Evolutionary conservation across 2,113 vertebrate species (phyloP).

Genomic region (Trochalopteron elliotii): DNA sequence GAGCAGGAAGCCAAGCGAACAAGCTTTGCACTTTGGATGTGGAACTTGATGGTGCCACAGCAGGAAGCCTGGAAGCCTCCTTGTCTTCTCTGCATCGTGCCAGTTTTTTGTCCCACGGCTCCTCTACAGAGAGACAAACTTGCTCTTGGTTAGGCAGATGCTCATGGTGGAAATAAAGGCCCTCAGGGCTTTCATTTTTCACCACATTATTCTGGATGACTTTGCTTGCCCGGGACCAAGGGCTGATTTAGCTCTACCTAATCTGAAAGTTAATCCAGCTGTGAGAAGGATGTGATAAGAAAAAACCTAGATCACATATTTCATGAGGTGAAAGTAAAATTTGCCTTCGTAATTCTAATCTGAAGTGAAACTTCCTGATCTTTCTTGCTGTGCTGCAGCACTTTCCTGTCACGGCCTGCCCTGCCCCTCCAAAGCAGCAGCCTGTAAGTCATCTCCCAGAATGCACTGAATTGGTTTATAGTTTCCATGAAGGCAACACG

Average conservation of each 20-base stretch:
- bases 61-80: not conserved
- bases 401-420: conserved; percentile 70
- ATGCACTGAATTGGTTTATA: conserved; percentile 27
- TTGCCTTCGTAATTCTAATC: conserved; percentile 7
- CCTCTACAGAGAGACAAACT: not conserved
- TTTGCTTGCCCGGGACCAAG: not conserved
- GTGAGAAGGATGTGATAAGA: not conserved
- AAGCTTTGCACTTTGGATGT: not conserved
- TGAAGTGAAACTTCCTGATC: conserved; percentile 20
- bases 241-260: not conserved
- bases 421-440: conserved; percentile 45
- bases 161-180: not conserved
- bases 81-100: not conserved
- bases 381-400: not conserved
- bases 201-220: not conserved
- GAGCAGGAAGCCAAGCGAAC: not conserved
- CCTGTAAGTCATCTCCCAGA: conserved; percentile 45
- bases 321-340: not conserved
- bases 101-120: not conserved
- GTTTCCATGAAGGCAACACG: not conserved
- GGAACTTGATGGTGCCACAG: fast-evolving
- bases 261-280: not conserved
- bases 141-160: not conserved
- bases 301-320: not conserved
- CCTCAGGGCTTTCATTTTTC: not conserved